Conservation (phyloP, 2,113 vertebrate species). For the Etheostoma spectabile region DNA sequence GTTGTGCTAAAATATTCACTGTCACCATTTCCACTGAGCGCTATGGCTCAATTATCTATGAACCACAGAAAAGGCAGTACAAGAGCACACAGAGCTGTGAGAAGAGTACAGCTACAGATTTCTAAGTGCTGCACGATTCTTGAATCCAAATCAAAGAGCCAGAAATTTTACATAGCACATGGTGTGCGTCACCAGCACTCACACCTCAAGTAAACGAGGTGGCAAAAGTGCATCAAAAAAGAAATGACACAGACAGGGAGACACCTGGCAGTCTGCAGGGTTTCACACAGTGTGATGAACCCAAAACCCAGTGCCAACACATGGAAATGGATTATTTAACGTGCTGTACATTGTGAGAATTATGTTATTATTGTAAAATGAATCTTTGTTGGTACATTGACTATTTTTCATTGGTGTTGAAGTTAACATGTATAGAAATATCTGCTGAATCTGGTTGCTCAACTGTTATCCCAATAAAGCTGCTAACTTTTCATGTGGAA, state of each 20-base stretch:
- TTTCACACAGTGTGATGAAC: slow-evolving; percentile 34
- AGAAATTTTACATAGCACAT: slow-evolving; percentile 33
- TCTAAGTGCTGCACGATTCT: slow-evolving; percentile 24
- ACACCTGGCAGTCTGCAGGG: slow-evolving; percentile 30
- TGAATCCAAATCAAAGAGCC: slow-evolving; percentile 6
- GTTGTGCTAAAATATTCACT: slow-evolving; percentile 25
- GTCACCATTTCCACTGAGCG: slow-evolving; percentile 8
- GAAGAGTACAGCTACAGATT: slow-evolving; percentile 11
- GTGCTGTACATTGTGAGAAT: neutral
- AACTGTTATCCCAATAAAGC: neutral
- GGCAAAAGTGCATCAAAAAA: slow-evolving; percentile 19
- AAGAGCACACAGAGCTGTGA: neutral
- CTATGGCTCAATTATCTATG: slow-evolving; percentile 37
- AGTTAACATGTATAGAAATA: neutral
- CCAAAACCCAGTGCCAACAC: neutral
- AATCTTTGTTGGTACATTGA: neutral
- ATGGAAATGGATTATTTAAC: neutral
- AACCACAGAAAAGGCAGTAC: slow-evolving; percentile 17
- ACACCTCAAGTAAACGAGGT: slow-evolving; percentile 39
- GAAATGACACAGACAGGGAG: slow-evolving; percentile 28
- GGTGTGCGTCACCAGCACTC: slow-evolving; percentile 28
- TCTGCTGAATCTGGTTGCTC: neutral
- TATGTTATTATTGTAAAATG: neutral
- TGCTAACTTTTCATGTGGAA: slow-evolving; percentile 7
- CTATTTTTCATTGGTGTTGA: neutral